Evolutionary conservation across 2,888 invertebrate species (phyloP), one percentile per base, ranked within the genome.

Genomic region (Fabriciana adippe): DNA sequence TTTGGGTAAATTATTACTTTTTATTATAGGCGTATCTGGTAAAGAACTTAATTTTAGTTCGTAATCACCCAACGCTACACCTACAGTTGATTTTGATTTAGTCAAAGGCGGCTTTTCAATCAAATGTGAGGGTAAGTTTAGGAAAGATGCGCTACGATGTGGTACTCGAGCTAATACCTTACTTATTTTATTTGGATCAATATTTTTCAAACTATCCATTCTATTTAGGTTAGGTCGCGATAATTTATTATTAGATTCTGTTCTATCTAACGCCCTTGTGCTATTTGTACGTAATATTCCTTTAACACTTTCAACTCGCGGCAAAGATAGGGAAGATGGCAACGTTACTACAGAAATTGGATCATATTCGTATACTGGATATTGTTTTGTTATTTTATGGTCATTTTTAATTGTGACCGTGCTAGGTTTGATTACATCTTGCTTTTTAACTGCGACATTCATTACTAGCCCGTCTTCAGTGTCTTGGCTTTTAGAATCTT

Each of bases 1-100:
- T 66, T 88, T 87, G 3, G 93, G 93, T 15, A 93, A 74, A 67
- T 93, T 92, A 55, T 81, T 87, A 70, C 93, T 92, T 64, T 83
- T 92, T 55, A 93, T 92, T 3, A 93, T 89, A 0, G 93, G 93
- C 0, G 93, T 93, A 51, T 93, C 93, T 5, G 92, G 91, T 14
- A 93, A 71, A 51, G 89, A 87, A 57, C 92, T 88, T 1, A 92
- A 72, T 74, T 86, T 89, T 0, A 84, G 45, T 65, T 91, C 90
- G 18, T 75, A 73, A 1, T 89, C 88, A 11, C 81, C 78, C 2
- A 82, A 75, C 2, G 86, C 79, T 0, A 87, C 88, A 18, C 92
- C 92, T 3, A 92, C 85, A 73, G 92, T 88, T 0, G 92, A 92
- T 71, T 92, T 90, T 57, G 89, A 90, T 72, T 92, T 92, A 0